These are phyloP conservation scores for Norana najaformis DNA, from an alignment of 2,888 invertebrate species.

Conservation along the genomic window DNA sequence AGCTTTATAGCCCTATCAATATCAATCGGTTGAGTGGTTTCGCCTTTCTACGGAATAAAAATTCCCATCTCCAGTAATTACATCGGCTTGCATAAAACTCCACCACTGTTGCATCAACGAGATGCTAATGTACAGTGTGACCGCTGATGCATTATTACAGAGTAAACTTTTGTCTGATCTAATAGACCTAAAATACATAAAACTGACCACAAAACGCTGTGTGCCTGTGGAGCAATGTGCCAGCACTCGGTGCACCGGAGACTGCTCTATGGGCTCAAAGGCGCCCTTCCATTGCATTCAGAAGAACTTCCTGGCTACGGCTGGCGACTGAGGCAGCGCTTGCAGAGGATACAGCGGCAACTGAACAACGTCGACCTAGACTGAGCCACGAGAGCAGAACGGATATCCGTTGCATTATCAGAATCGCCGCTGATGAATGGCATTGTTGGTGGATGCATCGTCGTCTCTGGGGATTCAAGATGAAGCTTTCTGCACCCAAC, in stretches of 20 bases:
- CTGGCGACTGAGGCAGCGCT: background rate
- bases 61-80: background rate
- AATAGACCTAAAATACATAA: background rate
- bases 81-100: background rate
- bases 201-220: background rate
- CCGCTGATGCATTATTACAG: background rate
- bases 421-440: background rate
- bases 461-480: background rate
- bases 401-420: slow-evolving; percentile 13
- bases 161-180: background rate
- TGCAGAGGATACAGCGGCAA: background rate
- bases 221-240: background rate
- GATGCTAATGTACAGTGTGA: background rate
- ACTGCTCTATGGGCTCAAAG: background rate
- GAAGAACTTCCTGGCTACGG: background rate
- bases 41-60: background rate
- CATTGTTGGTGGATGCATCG: background rate
- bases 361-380: background rate
- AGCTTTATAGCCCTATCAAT: background rate
- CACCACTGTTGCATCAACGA: background rate
- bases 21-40: background rate
- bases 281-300: background rate
- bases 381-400: background rate
- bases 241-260: background rate
- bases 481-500: background rate